phyloP scores from a whole-genome alignment of 1,140 invertebrate genomes.

The Brachionus sp. region DNA sequence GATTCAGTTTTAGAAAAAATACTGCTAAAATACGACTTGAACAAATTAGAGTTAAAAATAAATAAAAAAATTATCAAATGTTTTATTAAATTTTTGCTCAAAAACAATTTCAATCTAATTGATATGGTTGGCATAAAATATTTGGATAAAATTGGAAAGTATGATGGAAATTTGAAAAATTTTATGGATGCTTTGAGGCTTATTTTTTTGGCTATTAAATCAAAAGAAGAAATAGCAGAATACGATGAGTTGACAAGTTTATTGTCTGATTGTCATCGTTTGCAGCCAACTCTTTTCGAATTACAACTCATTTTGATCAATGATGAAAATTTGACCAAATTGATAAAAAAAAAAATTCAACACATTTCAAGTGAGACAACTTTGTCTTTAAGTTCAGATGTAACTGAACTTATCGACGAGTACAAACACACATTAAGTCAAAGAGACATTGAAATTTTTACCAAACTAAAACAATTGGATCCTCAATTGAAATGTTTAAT shows the following conservation, averaged over 20 bases:
- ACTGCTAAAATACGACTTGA: neutral
- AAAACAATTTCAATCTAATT: neutral
- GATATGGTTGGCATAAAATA: neutral
- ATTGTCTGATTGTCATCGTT: neutral
- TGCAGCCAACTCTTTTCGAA: neutral
- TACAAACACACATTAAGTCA: neutral
- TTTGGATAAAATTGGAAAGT: neutral
- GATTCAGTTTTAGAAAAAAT: neutral
- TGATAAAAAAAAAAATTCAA: neutral
- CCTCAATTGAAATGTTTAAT: slow-evolving; percentile 4
- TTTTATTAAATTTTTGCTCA: neutral
- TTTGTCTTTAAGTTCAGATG: neutral
- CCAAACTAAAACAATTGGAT: neutral
- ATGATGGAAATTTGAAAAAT: neutral
- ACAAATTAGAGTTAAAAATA: neutral
- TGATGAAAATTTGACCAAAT: neutral
- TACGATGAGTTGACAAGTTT: neutral
- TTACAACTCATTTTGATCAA: neutral
- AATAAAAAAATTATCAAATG: slow-evolving; percentile 26
- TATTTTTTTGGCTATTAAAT: neutral
- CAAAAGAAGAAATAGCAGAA: neutral
- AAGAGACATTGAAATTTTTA: neutral
- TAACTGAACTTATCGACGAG: neutral
- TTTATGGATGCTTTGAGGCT: neutral
- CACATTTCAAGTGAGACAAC: neutral